These are phyloP conservation scores for Steinernema khuongi DNA, from an alignment of 1,140 invertebrate genomes.

Conservation along the genomic window DNA sequence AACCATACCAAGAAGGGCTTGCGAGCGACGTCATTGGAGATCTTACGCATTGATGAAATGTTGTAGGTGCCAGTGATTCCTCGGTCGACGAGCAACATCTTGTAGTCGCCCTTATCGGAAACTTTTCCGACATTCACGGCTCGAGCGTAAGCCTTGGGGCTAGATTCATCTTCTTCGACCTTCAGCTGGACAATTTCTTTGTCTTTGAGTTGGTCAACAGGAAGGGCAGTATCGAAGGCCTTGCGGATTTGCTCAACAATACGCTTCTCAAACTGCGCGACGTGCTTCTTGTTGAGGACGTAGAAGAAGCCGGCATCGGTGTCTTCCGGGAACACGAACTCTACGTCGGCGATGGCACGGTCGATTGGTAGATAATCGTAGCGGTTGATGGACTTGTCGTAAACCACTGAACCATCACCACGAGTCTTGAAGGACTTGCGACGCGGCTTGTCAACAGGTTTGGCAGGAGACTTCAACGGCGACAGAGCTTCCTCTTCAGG, in stretches of 20 bases:
- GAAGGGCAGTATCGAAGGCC: not conserved
- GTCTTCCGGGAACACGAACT: not conserved
- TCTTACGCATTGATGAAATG: not conserved
- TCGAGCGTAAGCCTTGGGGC: not conserved
- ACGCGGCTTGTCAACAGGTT: not conserved
- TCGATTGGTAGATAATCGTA: not conserved
- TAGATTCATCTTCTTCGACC: not conserved
- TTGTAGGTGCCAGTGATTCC: not conserved
- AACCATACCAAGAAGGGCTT: not conserved
- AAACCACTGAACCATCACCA: not conserved
- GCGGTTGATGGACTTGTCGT: slow-evolving; percentile 2
- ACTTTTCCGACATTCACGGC: not conserved
- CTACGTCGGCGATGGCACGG: not conserved
- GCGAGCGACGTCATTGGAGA: not conserved
- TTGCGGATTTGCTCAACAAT: slow-evolving; percentile 9
- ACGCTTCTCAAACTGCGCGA: not conserved
- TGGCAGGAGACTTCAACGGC: not conserved
- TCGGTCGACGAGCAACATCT: slow-evolving; percentile 1
- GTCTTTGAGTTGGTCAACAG: not conserved
- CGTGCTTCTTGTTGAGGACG: slow-evolving; percentile 10
- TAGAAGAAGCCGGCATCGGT: not conserved
- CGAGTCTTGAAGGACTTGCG: not conserved
- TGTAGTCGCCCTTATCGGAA: not conserved
- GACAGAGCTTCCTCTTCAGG: not conserved
- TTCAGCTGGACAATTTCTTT: not conserved